Conservation (phyloP, 2,888 invertebrate genomes). For the Agrochola lychnidis region DNA sequence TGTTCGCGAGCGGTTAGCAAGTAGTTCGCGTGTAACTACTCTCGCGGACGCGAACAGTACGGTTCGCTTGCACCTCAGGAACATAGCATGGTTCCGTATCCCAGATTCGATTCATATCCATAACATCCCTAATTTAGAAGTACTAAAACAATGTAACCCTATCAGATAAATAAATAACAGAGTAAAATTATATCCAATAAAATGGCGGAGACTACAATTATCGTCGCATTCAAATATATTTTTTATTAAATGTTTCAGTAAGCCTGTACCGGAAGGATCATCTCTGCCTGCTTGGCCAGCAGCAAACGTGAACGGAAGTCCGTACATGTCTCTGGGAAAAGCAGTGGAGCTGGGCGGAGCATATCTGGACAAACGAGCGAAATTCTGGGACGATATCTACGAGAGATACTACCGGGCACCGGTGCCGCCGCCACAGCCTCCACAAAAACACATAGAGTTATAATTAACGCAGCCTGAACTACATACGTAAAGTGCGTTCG, state of each 20-base stretch:
- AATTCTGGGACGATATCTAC: slow-evolving; percentile 77
- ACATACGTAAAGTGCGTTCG: too few relatives aligned
- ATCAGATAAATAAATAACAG: background rate
- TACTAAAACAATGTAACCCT: background rate
- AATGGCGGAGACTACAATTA: background rate
- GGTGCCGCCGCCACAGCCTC: slow-evolving; percentile 64
- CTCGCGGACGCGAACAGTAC: too few relatives aligned
- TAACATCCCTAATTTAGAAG: too few relatives aligned
- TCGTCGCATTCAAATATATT: background rate
- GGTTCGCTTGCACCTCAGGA: too few relatives aligned
- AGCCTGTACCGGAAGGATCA: slow-evolving; percentile 70
- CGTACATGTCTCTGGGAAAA: slow-evolving; percentile 72
- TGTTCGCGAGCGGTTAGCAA: too few relatives aligned
- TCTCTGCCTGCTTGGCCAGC: slow-evolving; percentile 71
- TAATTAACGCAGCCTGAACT: background rate
- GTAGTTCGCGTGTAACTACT: too few relatives aligned
- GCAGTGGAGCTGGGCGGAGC: slow-evolving; percentile 63
- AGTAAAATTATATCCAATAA: background rate
- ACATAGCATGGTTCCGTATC: too few relatives aligned
- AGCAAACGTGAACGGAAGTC: slow-evolving; percentile 62
- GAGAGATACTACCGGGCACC: slow-evolving; percentile 70
- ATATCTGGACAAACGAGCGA: slow-evolving; percentile 63
- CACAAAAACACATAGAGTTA: slow-evolving; percentile 31
- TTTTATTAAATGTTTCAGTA: slow-evolving; percentile 61
- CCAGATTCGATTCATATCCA: too few relatives aligned